Base-by-base conservation (phyloP, 2,113 vertebrate genomes). In the Ophiodon elongatus region DNA sequence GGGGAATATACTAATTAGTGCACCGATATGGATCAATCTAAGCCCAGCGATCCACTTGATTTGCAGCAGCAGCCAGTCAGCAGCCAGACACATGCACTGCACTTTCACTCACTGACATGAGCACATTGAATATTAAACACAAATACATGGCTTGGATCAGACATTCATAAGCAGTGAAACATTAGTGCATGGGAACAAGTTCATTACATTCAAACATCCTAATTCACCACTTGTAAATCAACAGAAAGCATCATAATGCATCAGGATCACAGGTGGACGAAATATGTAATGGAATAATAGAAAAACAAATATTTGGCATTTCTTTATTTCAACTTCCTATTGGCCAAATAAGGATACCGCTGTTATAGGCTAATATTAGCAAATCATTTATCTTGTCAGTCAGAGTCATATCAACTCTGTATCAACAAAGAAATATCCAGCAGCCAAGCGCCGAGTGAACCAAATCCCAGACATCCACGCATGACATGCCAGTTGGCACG, bases 151-250 rank as follows among this genome's bases (percentile, higher is more conserved):
- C 14, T 45, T 59, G 27, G 59, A 52, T 81, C 63, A 66, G 59
- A 65, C 29, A 59, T 15, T 35, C 54, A 74, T 68, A 35, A 83
- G 63, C 14, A 77, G 75, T 50, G 60, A 37, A 68, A 19, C 63
- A 60, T 60, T 45, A 0, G 4, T 19, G 47, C 64, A 71, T n/a
- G 25, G 29, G 41, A 62, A 74, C 19, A 71, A 62, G 27, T 23
- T 41, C 6, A 29, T 57, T 54, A 45, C 4, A 66, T 11, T 56
- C n/a, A 33, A 57, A 33, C 23, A n/a, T 56, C 19, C 37, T 7
- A 43, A 41, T 73, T 37, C 60, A 60, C 2, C 33, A 43, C n/a
- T 17, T n/a, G 31, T 23, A 56, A 39, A 73, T 39, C 21, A 41
- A 11, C 54, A 57, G n/a, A 75, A 66, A 80, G 9, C 33, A 39